Percentiles rank a stretch among this genome's conserved stretches.
Evolutionary conservation across 2,797 vertebrate genomes (phyloP).

Genomic region (Schizopygopsis malacanthus): DNA sequence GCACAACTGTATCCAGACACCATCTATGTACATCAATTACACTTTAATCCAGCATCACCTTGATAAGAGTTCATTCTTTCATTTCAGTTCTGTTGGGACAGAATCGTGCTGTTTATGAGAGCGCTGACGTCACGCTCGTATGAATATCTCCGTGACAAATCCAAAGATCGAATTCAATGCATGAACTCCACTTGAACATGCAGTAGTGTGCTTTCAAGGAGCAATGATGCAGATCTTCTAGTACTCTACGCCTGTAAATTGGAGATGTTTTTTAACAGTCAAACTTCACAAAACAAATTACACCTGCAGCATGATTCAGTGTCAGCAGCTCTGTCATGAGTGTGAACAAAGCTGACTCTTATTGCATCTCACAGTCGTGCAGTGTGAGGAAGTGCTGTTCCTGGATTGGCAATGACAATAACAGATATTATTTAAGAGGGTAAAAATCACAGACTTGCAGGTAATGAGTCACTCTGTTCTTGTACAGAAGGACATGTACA

Average conservation of each 20-base stretch:
- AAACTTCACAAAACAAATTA: not conserved
- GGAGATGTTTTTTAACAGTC: not conserved
- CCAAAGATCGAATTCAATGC: conserved; percentile 9
- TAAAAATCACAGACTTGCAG: conserved; percentile 13
- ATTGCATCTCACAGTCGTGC: conserved; percentile 3
- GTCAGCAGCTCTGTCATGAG: not conserved
- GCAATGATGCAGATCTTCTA: not conserved
- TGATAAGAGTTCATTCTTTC: not conserved
- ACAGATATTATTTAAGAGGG: conserved; percentile 12
- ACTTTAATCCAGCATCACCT: not conserved
- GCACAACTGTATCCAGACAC: not conserved
- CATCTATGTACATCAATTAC: not conserved
- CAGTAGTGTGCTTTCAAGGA: not conserved
- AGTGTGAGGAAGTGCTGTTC: conserved; percentile 30
- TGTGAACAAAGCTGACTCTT: not conserved
- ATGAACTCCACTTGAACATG: conserved; percentile 16
- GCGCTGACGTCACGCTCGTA: not conserved
- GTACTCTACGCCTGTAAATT: not conserved
- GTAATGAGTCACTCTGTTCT: conserved; percentile 22
- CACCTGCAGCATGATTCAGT: not conserved
- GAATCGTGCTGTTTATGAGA: not conserved
- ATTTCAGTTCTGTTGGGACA: not conserved
- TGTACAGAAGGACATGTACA: conserved; percentile 17
- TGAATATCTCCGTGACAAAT: conserved; percentile 30
- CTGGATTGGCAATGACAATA: not conserved